These are phyloP conservation scores for Wasmannia auropunctata DNA, from an alignment of 1,140 invertebrate species.

Conservation along the genomic window DNA sequence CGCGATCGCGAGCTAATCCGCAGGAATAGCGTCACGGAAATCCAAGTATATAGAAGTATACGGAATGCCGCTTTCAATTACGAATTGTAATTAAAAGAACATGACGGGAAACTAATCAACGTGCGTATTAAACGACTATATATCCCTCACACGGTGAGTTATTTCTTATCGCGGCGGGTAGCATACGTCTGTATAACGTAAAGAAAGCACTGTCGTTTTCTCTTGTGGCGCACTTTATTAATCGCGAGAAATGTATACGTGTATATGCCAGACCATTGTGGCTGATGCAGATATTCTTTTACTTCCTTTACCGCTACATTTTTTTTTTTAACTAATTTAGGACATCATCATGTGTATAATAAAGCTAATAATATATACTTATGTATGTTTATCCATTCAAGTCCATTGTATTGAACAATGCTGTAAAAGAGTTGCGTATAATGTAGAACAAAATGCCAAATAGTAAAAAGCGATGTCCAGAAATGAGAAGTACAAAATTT, in stretches of 20 bases:
- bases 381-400: neutral
- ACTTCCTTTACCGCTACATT: neutral
- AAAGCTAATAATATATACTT: neutral
- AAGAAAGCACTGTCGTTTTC: neutral
- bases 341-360: neutral
- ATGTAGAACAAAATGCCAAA: neutral
- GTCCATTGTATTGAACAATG: neutral
- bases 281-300: neutral
- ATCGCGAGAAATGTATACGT: neutral
- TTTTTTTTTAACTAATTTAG: neutral
- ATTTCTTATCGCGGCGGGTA: constrained; percentile 33
- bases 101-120: constrained; percentile 25
- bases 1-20: neutral
- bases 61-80: constrained; percentile 22
- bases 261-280: neutral
- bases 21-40: constrained; percentile 17
- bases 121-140: constrained; percentile 22
- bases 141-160: constrained; percentile 4
- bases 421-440: neutral
- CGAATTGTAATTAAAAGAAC: constrained; percentile 23
- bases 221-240: neutral
- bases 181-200: neutral
- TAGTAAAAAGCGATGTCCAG: neutral
- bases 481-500: neutral
- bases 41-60: constrained; percentile 15